Evolutionary conservation across 2,797 vertebrate genomes (phyloP).

Genomic region (Eulemur mongoz): DNA sequence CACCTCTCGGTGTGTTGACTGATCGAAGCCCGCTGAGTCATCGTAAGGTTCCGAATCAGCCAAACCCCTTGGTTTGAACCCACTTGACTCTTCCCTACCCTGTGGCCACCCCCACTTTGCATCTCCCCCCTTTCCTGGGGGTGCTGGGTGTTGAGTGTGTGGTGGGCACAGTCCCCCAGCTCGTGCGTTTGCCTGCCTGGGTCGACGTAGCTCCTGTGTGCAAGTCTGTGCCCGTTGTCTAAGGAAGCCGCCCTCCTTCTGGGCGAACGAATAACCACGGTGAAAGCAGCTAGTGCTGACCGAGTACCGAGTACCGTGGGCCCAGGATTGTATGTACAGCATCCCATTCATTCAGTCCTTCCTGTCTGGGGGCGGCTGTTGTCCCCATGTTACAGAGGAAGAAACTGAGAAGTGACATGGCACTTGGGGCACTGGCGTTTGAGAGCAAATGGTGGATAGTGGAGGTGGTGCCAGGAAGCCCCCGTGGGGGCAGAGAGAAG

Average conservation of each 20-base stretch:
- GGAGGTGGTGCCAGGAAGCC: background rate
- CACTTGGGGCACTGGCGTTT: rapidly evolving
- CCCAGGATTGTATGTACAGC: rapidly evolving
- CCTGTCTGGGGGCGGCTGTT: rapidly evolving
- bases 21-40: rapidly evolving
- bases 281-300: background rate
- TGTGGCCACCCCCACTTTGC: background rate
- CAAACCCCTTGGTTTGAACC: rapidly evolving
- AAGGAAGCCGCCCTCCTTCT: background rate
- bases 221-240: rapidly evolving
- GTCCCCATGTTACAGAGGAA: background rate
- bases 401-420: background rate
- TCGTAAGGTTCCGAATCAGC: rapidly evolving
- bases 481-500: rapidly evolving
- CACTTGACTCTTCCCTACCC: background rate
- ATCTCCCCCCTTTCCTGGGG: rapidly evolving
- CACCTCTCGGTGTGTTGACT: rapidly evolving
- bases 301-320: rapidly evolving
- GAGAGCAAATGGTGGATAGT: background rate
- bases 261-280: background rate
- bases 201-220: background rate
- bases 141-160: rapidly evolving
- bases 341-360: rapidly evolving
- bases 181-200: background rate
- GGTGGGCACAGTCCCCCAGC: rapidly evolving